Conservation (phyloP, 2,113 vertebrate genomes). For the Pyxicephalus adspersus region DNA sequence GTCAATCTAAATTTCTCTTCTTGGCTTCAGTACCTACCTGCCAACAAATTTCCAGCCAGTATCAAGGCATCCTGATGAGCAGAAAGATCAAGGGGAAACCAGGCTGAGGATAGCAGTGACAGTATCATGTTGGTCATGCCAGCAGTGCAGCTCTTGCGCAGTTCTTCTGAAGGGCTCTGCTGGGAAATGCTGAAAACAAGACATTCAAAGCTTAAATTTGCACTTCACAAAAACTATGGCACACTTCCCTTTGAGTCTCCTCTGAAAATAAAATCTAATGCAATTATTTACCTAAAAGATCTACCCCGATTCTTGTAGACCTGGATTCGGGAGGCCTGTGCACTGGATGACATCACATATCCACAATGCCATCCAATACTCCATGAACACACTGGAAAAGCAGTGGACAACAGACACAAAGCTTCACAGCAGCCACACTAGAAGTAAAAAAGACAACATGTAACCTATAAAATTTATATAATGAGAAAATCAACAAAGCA, state of each 20-base stretch:
- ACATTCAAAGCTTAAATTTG: neutral
- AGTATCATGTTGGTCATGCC: constrained; percentile 89
- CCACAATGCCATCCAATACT: constrained; percentile 94
- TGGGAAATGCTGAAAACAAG: constrained; percentile 76
- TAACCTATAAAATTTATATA: too few species aligned
- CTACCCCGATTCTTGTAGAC: constrained; percentile 63
- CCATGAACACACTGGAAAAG: constrained; percentile 90
- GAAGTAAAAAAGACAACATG: constrained; percentile 20
- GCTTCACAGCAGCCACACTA: constrained; percentile 98
- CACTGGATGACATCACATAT: constrained; percentile 73
- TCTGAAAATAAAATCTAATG: too few species aligned
- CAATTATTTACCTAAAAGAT: constrained; percentile 58
- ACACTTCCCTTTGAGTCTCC: too few species aligned
- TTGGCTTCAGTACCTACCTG: constrained; percentile 72
- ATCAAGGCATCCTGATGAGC: constrained; percentile 93
- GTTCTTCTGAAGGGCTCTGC: constrained; percentile 72
- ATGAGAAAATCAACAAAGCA: too few species aligned
- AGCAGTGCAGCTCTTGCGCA: constrained; percentile 79
- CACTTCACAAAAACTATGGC: too few species aligned
- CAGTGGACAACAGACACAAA: constrained; percentile 83
- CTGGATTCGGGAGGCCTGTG: constrained; percentile 58
- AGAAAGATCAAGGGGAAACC: constrained; percentile 95
- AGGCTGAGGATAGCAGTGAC: constrained; percentile 90
- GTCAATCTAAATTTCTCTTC: too few species aligned
- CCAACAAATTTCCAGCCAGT: constrained; percentile 89